Evolutionary conservation across 2,797 vertebrate species (phyloP).

Genomic region (Gymnocypris eckloni): DNA sequence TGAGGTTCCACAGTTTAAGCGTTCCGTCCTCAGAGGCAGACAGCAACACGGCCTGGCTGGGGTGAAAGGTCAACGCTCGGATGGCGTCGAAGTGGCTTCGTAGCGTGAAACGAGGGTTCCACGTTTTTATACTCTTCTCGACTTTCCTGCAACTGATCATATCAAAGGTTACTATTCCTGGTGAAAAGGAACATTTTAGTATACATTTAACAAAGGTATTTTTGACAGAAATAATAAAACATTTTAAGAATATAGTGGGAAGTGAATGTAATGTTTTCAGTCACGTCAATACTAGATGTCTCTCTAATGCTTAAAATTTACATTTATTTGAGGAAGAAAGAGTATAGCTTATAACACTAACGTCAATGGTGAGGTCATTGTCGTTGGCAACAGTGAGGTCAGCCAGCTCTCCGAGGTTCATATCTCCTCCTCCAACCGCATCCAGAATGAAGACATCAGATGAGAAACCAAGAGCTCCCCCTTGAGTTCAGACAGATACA

Average conservation of each 20-base stretch:
- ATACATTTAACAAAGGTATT: background rate
- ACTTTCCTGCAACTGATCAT: slow-evolving; percentile 84
- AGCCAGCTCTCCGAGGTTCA: slow-evolving; percentile 92
- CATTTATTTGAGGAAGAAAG: background rate
- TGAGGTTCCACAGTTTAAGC: slow-evolving; percentile 92
- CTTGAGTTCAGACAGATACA: slow-evolving; percentile 54
- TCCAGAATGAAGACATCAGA: slow-evolving; percentile 93
- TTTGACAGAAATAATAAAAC: background rate
- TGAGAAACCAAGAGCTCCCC: slow-evolving; percentile 87
- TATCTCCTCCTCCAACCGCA: slow-evolving; percentile 86
- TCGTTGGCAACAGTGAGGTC: slow-evolving; percentile 93
- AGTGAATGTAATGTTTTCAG: background rate
- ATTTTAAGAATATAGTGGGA: background rate
- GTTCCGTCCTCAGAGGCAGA: slow-evolving; percentile 90
- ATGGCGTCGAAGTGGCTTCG: slow-evolving; percentile 92
- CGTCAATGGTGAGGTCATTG: slow-evolving; percentile 90
- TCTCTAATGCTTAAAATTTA: background rate
- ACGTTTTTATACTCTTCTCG: slow-evolving; percentile 89
- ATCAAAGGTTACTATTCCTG: background rate
- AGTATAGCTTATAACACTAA: slow-evolving; percentile 70
- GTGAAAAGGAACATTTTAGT: background rate
- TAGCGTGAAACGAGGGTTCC: slow-evolving; percentile 92
- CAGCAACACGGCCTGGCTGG: slow-evolving; percentile 85
- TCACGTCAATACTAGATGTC: background rate
- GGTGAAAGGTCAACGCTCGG: slow-evolving; percentile 88